Evolutionary conservation across 2,797 vertebrate species (phyloP), one percentile per base, ranked within the genome.

Genomic region (Cossypha niveicapilla): DNA sequence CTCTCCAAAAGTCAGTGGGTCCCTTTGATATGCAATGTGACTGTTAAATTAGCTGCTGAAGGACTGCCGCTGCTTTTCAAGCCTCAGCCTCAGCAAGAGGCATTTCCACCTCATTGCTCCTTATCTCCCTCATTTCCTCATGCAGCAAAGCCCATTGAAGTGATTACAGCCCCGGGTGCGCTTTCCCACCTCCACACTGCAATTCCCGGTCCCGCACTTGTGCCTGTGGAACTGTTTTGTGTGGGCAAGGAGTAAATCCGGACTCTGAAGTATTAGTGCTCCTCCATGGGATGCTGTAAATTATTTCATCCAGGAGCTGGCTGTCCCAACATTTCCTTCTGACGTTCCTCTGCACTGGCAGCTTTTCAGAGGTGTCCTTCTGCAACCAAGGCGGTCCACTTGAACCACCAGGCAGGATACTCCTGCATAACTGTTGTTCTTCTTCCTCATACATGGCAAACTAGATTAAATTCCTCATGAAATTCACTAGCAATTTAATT

Each of bases 1-100:
- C 30, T 18, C 82, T 95, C 75, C 86, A 45, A 81, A 93, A 96
- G 78, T 88, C 89, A 71, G 87, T 30, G 53, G n/a, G 62, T 84
- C 88, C 82, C 80, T 96, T 73, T 81, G 76, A 88, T 84, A 90
- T 27, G 66, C 70, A 51, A 62, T 89, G 53, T 5, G 10, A 76
- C 70, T 88, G 57, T 42, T 91, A 88, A 92, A 93, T 87, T 76
- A 91, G 44, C 75, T 80, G 77, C 84, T 75, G 74, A 92, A 85
- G 51, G 62, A 37, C 86, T 66, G 54, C 77, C 3, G 63, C 84
- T 67, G 72, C 32, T 91, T 86, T 82, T 53, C 68, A 34, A 67
- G 85, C 68, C 83, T 35, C 68, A 74, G 68, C 68, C 75, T 93
- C 92, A 71, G 60, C 72, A 37, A 95, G 72, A 78, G 77, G 19